A percentile compares a stretch with the other conserved stretches of the same genome.
Conservation (phyloP, 1,140 invertebrate species). For the Planococcus citri region DNA sequence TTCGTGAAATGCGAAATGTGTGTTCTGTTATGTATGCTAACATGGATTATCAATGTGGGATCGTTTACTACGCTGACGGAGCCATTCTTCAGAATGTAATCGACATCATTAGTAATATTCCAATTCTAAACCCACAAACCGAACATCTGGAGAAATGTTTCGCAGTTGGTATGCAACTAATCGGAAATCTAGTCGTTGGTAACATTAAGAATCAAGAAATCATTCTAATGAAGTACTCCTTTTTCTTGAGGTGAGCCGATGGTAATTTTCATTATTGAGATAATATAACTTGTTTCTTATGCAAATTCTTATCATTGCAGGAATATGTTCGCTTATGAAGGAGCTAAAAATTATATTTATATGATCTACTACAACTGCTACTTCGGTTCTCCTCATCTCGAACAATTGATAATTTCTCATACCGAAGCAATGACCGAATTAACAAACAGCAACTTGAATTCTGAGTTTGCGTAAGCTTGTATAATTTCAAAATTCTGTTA, state of each 20-base stretch:
- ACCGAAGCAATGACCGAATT: slow-evolving; percentile 9
- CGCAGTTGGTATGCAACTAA: slow-evolving; percentile 3
- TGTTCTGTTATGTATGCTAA: neutral
- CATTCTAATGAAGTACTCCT: slow-evolving; percentile 6
- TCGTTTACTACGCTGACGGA: slow-evolving; percentile 12
- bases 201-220: slow-evolving; percentile 16
- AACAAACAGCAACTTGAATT: neutral
- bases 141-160: slow-evolving; percentile 11
- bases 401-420: neutral
- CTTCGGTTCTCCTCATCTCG: slow-evolving; percentile 10
- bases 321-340: slow-evolving; percentile 8
- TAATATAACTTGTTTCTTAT: too few species aligned
- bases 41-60: slow-evolving; percentile 8
- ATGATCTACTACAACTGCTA: slow-evolving; percentile 13
- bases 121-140: neutral
- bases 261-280: too few species aligned
- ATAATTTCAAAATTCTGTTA: neutral
- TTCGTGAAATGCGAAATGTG: slow-evolving; percentile 1
- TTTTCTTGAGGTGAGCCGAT: neutral
- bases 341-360: slow-evolving; percentile 11
- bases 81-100: slow-evolving; percentile 12
- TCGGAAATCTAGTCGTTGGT: slow-evolving; percentile 1
- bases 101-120: slow-evolving; percentile 12
- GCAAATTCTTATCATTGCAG: neutral
- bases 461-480: slow-evolving; percentile 10